Evolutionary conservation across 2,113 vertebrate species (phyloP), one percentile per base, ranked within the genome.

Genomic region (Piaya cayana): DNA sequence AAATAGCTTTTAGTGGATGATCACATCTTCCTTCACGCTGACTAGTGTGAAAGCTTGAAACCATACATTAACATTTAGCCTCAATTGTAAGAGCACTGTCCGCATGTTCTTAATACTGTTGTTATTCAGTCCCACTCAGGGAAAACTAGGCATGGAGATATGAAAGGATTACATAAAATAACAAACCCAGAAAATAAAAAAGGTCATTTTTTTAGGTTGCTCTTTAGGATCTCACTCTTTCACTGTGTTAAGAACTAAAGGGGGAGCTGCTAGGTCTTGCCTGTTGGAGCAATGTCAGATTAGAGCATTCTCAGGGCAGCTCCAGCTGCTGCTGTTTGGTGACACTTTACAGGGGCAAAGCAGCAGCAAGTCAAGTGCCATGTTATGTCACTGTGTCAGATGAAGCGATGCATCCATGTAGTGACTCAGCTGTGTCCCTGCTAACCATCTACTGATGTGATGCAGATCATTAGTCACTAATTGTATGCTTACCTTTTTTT

Each of bases 401-500:
- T 1, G 0, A 67, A 80, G 55, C 86, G 82, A 83, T 71, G 25
- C 3, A 6, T 81, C 52, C 4, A 0, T 59, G 39, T 25, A 34
- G 88, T 96, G 95, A 96, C 79, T 95, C 87, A 90, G 77, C 81
- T 5, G 18, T 69, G 29, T 64, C 78, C 82, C 64, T 86, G 30
- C 52, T 60, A 65, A 80, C 79, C 76, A 42, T 67, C 79, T 83
- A 87, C 75, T 76, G 42, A 63, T 27, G 64, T 90, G 78, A 83
- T 82, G 75, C 37, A 77, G 56, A 32, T 88, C 85, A 70, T 96
- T 95, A 95, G 79, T 96, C 93, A 95, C 64, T 92, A 77, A 74
- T 63, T 94, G 82, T 49, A 43, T 53, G 32, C 6, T 67, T 92
- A 85, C 26, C 32, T 43, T 69, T 60, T 85, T 75, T 78, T 67